These are phyloP conservation scores for Phalloptychus januarius DNA, from an alignment of 2,797 vertebrate species.

Conservation along the genomic window DNA sequence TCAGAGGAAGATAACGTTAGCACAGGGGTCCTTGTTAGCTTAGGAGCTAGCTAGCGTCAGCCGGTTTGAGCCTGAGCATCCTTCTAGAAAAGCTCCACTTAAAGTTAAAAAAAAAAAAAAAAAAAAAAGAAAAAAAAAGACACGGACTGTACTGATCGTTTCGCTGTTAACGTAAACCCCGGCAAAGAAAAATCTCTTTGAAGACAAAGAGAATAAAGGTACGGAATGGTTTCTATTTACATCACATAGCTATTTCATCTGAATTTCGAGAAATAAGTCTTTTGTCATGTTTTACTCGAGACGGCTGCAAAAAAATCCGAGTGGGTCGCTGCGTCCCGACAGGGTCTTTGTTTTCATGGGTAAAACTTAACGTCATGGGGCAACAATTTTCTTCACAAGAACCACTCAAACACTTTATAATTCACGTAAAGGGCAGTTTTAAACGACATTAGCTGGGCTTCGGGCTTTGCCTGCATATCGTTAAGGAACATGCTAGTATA, in stretches of 20 bases:
- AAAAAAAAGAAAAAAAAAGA: conserved; percentile 32
- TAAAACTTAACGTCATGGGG: background rate
- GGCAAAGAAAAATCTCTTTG: conserved; percentile 65
- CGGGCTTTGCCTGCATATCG: conserved; percentile 12
- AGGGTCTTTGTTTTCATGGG: conserved; percentile 32
- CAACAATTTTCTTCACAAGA: background rate
- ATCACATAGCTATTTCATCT: conserved; percentile 1
- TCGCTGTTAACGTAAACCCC: conserved; percentile 34
- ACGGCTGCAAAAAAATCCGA: conserved; percentile 22
- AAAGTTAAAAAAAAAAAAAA: conserved; percentile 38
- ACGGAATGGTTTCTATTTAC: conserved; percentile 9
- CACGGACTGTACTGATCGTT: conserved; percentile 29
- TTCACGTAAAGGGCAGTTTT: background rate
- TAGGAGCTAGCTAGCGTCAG: conserved; percentile 42
- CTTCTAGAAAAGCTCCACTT: conserved; percentile 63
- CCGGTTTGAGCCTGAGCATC: conserved; percentile 64
- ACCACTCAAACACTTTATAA: background rate
- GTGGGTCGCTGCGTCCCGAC: conserved; percentile 35
- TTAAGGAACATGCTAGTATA: conserved; percentile 38
- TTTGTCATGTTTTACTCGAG: conserved; percentile 41
- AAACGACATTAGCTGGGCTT: conserved; percentile 19
- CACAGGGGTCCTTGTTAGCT: conserved; percentile 69
- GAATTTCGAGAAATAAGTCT: conserved; percentile 35
- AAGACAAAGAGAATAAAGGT: conserved; percentile 82
- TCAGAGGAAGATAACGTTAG: conserved; percentile 53